These are phyloP conservation scores for Noctua pronuba DNA, from an alignment of 2,888 invertebrate species.

Conservation along the genomic window DNA sequence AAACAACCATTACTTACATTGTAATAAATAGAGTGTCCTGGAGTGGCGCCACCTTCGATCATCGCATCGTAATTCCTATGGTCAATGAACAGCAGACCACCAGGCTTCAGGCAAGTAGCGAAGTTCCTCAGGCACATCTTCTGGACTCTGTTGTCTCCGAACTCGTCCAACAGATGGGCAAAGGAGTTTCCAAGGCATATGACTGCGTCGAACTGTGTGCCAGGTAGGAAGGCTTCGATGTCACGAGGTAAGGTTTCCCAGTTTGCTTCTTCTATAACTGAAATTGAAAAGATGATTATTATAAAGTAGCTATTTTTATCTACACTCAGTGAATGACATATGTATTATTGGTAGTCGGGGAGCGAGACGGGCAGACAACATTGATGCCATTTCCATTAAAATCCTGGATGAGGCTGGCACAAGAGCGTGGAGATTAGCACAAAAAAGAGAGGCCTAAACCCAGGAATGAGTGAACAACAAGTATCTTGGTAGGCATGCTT, in stretches of 20 bases:
- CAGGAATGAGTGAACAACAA: background rate
- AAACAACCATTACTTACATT: constrained; percentile 91
- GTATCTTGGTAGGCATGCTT: background rate
- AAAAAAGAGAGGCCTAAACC: background rate
- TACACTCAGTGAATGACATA: background rate
- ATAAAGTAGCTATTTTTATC: background rate
- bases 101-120: constrained; percentile 95
- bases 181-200: constrained; percentile 97
- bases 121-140: constrained; percentile 95
- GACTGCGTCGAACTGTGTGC: constrained; percentile 95
- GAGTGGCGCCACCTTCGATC: constrained; percentile 94
- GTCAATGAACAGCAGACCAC: constrained; percentile 96
- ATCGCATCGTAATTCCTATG: constrained; percentile 96
- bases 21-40: constrained; percentile 96
- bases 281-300: constrained; percentile 46
- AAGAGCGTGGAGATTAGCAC: background rate
- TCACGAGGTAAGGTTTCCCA: constrained; percentile 96
- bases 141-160: constrained; percentile 95
- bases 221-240: constrained; percentile 91
- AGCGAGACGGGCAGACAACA: background rate
- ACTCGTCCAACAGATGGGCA: constrained; percentile 95
- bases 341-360: background rate
- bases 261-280: constrained; percentile 97
- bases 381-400: background rate
- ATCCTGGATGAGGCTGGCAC: background rate